Evolutionary conservation across 2,888 invertebrate genomes (phyloP), one percentile per base, ranked within the genome.

Genomic region (Catotricha subobsoleta): DNA sequence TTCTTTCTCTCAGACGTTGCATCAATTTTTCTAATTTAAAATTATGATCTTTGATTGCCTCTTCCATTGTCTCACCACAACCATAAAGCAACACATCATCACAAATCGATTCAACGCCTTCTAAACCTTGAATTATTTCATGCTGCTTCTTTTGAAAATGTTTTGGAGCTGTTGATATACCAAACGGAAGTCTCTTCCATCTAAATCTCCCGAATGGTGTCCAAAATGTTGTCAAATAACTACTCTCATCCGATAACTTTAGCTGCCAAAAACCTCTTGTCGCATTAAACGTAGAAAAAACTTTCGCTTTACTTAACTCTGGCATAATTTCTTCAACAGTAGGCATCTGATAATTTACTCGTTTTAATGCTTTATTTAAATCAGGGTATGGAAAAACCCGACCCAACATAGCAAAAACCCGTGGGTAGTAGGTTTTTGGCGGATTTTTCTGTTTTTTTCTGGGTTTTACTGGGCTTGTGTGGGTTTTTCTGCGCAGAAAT

Each of bases 31-130:
- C 19, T 7, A 50, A 43, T 16, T 40, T 47, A 20, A 21, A 20
- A 43, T 51, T 46, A 39, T 52, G 51, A 19, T 51, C 46, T 25
- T 28, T 37, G 9, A 45, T 19, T 18, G 47, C 48, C 39, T 48
- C 43, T 46, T 43, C 31, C 12, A 25, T 25, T n/a, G 44, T 45
- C 25, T 44, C 36, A 25, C 48, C 47, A 18, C 21, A 19, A 2
- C 46, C 46, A 19, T 35, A 43, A 6, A 49, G 33, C n/a, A 49
- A 29, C 3, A 48, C 46, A 31, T 48, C 48, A 41, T 48, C 49
- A 9, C 43, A 46, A 25, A 47, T 45, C n/a, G 36, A 38, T 40
- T 45, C 41, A 16, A 44, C 39, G 18, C 45, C 47, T n/a, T 25
- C 13, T 15, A 46, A 20, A 13, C 42, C 46, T 2, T 40, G 20